A percentile compares a stretch with the other conserved stretches of the same genome.
Evolutionary conservation across 2,113 vertebrate genomes (phyloP).

Genomic region (Heterochromis multidens): DNA sequence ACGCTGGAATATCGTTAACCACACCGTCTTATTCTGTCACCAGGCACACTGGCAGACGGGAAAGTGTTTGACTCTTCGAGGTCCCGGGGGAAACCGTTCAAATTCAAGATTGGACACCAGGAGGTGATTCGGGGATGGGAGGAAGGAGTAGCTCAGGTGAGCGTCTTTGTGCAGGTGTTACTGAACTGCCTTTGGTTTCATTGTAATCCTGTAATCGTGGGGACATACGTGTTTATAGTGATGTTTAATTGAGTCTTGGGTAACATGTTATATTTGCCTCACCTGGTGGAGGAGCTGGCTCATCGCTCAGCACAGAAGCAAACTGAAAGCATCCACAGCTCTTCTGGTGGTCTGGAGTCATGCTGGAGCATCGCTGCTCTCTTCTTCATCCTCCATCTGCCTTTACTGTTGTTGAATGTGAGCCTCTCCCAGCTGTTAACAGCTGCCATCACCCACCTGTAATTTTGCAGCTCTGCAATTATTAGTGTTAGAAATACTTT

Average conservation of each 20-base stretch:
- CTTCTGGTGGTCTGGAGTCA: background rate
- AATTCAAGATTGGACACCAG: constrained; percentile 87
- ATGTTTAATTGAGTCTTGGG: background rate
- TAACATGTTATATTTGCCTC: background rate
- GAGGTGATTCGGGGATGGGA: constrained; percentile 95
- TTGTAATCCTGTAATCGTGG: background rate
- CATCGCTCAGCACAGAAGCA: no score
- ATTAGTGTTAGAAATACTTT: background rate
- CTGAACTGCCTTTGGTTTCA: background rate
- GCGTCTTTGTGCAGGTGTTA: background rate
- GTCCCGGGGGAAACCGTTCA: constrained; percentile 88
- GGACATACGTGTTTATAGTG: background rate
- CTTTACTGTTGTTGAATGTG: background rate
- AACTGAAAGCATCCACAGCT: background rate
- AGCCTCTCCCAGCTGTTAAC: background rate
- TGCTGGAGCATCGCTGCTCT: background rate
- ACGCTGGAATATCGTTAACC: no score
- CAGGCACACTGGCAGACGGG: constrained; percentile 88
- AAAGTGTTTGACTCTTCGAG: constrained; percentile 93
- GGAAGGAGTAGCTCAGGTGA: constrained; percentile 90
- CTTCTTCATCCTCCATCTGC: background rate
- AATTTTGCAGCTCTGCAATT: background rate
- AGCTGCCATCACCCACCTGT: background rate
- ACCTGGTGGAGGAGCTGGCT: background rate
- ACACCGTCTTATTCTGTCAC: background rate